A percentile compares a stretch with the other conserved stretches of the same genome.
These are phyloP conservation scores for Ryuthela nishihirai DNA, from an alignment of 2,888 invertebrate species.

Conservation along the genomic window DNA sequence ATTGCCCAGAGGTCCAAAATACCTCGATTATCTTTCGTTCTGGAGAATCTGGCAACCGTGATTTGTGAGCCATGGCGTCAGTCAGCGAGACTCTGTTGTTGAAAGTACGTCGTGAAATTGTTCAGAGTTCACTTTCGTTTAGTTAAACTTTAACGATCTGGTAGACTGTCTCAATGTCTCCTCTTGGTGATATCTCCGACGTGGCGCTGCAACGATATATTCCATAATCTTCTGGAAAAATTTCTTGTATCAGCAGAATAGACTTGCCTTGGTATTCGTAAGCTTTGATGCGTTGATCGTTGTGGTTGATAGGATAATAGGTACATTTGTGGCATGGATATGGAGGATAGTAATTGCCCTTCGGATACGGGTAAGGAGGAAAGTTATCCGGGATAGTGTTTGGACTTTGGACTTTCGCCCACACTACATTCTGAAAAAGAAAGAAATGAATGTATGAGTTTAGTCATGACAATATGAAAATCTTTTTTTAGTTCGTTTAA, in stretches of 20 bases:
- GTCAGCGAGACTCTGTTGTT: no score
- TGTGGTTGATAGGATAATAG: not conserved
- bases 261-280: not conserved
- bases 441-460: no score
- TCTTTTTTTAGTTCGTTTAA: no score
- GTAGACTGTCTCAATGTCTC: not conserved
- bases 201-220: not conserved
- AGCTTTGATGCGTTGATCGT: not conserved
- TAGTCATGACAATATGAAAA: no score
- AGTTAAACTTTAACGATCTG: not conserved
- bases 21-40: no score
- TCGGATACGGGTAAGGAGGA: not conserved
- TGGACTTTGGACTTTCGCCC: not conserved
- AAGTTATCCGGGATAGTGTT: not conserved
- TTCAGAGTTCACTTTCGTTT: no score
- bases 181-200: not conserved
- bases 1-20: no score
- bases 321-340: not conserved
- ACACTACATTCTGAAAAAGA: not conserved
- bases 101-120: no score
- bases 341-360: not conserved
- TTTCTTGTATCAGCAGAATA: not conserved
- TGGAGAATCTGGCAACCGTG: no score
- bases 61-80: no score
- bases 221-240: not conserved